Percentiles rank a stretch among this genome's conserved stretches.
phyloP scores from a whole-genome alignment of 2,113 vertebrate genomes.

The Corythornis cristatus region DNA sequence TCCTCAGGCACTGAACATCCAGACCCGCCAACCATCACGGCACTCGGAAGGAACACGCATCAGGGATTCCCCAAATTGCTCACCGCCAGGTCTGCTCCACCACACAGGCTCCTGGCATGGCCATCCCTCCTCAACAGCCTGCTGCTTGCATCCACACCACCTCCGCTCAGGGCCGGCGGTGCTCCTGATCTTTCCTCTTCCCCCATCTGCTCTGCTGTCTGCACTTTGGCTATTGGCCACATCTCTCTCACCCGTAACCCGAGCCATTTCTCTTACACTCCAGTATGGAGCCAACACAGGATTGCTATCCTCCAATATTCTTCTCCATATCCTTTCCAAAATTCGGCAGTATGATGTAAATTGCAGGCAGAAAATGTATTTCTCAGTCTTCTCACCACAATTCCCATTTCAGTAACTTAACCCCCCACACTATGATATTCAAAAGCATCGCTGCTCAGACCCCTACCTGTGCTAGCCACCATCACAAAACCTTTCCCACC shows the following conservation, averaged over 20 bases:
- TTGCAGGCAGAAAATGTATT: not conserved
- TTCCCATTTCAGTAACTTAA: not conserved
- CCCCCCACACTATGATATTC: fast-evolving
- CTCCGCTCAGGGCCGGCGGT: fast-evolving
- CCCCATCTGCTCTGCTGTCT: not conserved
- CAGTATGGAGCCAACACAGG: not conserved
- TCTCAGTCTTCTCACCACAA: not conserved
- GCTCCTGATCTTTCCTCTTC: not conserved
- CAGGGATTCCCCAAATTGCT: not conserved
- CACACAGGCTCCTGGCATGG: not conserved
- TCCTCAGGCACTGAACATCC: not conserved
- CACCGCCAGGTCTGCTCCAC: not conserved
- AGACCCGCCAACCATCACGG: not conserved
- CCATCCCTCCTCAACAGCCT: not conserved
- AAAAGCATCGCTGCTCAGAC: not conserved
- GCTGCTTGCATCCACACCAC: fast-evolving
- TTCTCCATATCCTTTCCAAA: not conserved
- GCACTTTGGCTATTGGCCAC: not conserved
- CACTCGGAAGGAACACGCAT: not conserved
- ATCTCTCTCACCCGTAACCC: not conserved
- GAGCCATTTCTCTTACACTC: not conserved
- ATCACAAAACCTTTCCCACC: not conserved
- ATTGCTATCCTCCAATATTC: not conserved
- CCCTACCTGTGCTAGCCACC: not conserved
- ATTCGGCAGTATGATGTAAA: not conserved